These are phyloP conservation scores for Drosophila setifemur DNA, from an alignment of 1,140 invertebrate species.

Conservation along the genomic window DNA sequence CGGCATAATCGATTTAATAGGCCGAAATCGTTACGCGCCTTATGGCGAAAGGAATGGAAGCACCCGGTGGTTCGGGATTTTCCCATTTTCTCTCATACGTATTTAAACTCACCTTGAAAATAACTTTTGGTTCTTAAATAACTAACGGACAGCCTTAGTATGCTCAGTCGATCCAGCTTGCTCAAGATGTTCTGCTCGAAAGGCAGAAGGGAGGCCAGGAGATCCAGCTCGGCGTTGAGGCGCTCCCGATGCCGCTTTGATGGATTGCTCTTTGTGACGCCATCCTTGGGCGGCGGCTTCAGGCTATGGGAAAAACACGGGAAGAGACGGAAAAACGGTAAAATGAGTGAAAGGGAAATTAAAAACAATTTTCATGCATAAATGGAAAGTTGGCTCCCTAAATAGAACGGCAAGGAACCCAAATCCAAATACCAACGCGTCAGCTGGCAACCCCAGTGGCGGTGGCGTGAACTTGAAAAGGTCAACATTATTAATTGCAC, in stretches of 20 bases:
- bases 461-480: conserved; percentile 58
- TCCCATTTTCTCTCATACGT: not conserved
- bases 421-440: conserved; percentile 11
- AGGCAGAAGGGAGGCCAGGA: conserved; percentile 97
- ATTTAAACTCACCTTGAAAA: conserved; percentile 94
- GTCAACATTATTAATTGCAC: conserved; percentile 77
- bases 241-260: conserved; percentile 98
- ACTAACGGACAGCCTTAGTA: conserved; percentile 97
- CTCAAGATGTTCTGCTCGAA: conserved; percentile 99
- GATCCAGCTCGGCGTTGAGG: conserved; percentile 98
- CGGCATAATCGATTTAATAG: conserved; percentile 77
- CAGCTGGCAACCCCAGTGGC: conserved; percentile 25
- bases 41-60: conserved; percentile 35
- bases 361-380: conserved; percentile 67
- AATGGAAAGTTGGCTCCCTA: conserved; percentile 44
- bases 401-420: conserved; percentile 14
- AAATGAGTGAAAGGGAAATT: conserved; percentile 42
- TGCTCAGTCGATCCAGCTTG: conserved; percentile 98
- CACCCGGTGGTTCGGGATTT: not conserved
- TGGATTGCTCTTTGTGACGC: conserved; percentile 98
- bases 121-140: conserved; percentile 99
- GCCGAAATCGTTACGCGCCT: conserved; percentile 61
- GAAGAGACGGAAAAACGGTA: not conserved
- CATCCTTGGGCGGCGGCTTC: conserved; percentile 97
- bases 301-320: conserved; percentile 86